Evolutionary conservation across 2,113 vertebrate species (phyloP).

Genomic region (Anguilla japonica): DNA sequence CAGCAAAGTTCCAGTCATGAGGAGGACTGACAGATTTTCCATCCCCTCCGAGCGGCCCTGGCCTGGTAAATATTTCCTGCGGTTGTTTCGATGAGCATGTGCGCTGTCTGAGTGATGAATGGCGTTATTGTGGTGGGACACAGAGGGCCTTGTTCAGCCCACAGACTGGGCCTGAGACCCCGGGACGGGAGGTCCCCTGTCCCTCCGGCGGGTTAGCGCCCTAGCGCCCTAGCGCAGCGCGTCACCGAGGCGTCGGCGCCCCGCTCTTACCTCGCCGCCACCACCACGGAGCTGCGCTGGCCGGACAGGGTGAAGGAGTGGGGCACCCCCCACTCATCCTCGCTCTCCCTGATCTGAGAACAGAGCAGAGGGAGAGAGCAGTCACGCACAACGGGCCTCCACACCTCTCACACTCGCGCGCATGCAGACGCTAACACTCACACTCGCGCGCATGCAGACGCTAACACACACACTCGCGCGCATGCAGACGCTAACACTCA

Average conservation of each 20-base stretch:
- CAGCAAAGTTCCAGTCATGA: background rate
- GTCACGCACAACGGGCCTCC: background rate
- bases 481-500: no score
- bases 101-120: conserved; percentile 20
- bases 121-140: background rate
- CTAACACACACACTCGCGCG: no score
- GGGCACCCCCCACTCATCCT: conserved; percentile 95
- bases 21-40: background rate
- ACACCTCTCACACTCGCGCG: background rate
- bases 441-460: background rate
- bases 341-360: conserved; percentile 87
- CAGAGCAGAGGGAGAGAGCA: background rate
- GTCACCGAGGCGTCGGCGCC: background rate
- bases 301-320: conserved; percentile 89
- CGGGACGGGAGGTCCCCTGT: background rate
- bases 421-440: background rate
- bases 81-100: conserved; percentile 27
- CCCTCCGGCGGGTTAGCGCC: background rate
- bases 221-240: background rate
- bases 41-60: background rate
- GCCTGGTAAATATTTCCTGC: conserved; percentile 34
- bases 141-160: conserved; percentile 8
- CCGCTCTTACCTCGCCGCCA: conserved; percentile 84
- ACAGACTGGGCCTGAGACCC: background rate
- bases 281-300: conserved; percentile 86